phyloP scores from a whole-genome alignment of 2,888 invertebrate genomes.

The Hanleya hanleyi region DNA sequence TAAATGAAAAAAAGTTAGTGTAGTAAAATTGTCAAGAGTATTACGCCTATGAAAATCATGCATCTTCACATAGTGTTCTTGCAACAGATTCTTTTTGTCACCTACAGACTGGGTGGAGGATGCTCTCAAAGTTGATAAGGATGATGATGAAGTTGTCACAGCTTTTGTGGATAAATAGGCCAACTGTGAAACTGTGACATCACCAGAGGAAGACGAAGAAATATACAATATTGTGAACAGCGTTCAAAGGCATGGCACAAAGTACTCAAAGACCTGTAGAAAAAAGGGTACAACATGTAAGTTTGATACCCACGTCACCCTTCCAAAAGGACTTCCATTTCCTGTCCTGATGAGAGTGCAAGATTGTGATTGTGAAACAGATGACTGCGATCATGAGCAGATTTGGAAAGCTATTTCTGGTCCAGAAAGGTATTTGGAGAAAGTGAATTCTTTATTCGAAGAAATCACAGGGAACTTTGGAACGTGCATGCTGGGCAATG shows the following conservation, averaged over 20 bases:
- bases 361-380: no score
- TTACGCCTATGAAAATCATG: no score
- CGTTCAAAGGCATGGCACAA: constrained; percentile 5
- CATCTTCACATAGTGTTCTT: no score
- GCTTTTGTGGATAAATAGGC: constrained; percentile 11
- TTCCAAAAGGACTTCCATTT: constrained; percentile 8
- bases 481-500: constrained; percentile 19
- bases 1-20: no score
- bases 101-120: no score
- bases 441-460: constrained; percentile 11
- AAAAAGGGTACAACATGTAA: constrained; percentile 6
- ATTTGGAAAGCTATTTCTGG: constrained; percentile 18
- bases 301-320: constrained; percentile 2
- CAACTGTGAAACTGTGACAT: constrained; percentile 1
- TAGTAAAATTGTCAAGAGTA: no score
- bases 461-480: constrained; percentile 9
- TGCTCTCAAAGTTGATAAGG: constrained; percentile 9
- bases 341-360: not conserved
- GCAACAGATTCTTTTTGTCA: no score
- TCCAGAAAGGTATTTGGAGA: not conserved
- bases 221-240: constrained; percentile 1
- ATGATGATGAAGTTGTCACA: not conserved
- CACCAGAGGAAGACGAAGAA: not conserved
- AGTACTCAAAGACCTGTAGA: not conserved
- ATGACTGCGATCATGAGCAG: not conserved